Percentiles rank a stretch among this genome's conserved stretches.
Conservation (phyloP, 2,113 vertebrate genomes). For the Gobius niger region DNA sequence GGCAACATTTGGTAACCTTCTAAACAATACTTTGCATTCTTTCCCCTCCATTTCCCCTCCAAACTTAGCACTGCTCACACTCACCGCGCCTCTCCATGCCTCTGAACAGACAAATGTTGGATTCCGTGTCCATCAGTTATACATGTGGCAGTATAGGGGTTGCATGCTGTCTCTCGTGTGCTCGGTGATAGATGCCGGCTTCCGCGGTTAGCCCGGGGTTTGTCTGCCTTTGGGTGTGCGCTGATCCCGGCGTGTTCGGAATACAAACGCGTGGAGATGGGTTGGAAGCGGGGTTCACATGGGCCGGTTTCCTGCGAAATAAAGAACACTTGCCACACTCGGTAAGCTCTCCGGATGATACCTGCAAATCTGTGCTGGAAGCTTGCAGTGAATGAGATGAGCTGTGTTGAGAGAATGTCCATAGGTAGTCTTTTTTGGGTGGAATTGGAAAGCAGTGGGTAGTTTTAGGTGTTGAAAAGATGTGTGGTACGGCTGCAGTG, state of each 20-base stretch:
- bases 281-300: background rate
- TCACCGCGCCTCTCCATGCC: background rate
- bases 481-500: background rate
- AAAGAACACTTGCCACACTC: background rate
- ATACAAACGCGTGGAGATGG: background rate
- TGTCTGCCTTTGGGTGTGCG: background rate
- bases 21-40: background rate
- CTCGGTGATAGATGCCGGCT: background rate
- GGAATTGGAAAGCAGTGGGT: background rate
- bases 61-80: background rate
- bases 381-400: background rate
- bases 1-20: background rate
- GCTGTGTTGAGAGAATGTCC: background rate
- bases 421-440: background rate
- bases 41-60: background rate
- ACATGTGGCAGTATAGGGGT: background rate
- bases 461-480: background rate
- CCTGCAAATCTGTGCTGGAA: background rate
- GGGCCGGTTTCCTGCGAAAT: background rate
- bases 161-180: background rate
- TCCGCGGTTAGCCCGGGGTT: constrained; percentile 1
- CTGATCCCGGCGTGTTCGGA: background rate
- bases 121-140: background rate
- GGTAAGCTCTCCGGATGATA: constrained; percentile 1
- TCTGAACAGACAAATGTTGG: constrained; percentile 2